Evolutionary conservation across 2,113 vertebrate genomes (phyloP).

Genomic region (Corythornis cristatus): DNA sequence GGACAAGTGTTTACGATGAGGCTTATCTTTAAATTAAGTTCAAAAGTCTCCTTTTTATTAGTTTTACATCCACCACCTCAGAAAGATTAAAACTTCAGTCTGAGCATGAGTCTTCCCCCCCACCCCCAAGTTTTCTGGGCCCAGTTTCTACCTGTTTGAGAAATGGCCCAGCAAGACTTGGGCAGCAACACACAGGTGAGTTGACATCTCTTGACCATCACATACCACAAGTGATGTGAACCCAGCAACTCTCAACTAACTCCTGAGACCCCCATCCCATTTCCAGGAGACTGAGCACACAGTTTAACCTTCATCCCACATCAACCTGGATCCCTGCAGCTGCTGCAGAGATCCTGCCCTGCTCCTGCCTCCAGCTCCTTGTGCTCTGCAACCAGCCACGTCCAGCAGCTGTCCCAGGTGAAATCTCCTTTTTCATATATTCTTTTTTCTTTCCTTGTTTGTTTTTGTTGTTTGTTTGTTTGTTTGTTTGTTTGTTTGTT

Average conservation of each 20-base stretch:
- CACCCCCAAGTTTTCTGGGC: not conserved
- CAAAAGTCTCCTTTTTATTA: not conserved
- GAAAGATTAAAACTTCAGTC: not conserved
- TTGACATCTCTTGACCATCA: not conserved
- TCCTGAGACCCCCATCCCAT: not conserved
- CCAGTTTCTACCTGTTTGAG: not conserved
- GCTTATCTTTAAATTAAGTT: conserved; percentile 24
- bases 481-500: accelerated
- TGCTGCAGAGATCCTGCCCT: not conserved
- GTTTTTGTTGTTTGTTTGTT: accelerated
- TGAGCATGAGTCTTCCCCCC: accelerated
- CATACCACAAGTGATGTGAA: not conserved
- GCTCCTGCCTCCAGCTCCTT: not conserved
- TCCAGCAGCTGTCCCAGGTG: not conserved
- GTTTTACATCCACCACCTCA: not conserved
- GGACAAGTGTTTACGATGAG: not conserved
- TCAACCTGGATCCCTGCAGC: not conserved
- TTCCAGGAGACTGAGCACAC: not conserved
- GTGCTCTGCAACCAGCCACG: not conserved
- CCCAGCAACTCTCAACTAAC: not conserved
- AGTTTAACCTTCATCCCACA: not conserved
- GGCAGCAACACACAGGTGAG: not conserved
- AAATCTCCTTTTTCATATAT: not conserved
- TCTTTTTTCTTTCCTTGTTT: not conserved
- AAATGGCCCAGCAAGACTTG: not conserved